phyloP scores from a whole-genome alignment of 2,113 vertebrate genomes.

The Hipposideros armiger region DNA sequence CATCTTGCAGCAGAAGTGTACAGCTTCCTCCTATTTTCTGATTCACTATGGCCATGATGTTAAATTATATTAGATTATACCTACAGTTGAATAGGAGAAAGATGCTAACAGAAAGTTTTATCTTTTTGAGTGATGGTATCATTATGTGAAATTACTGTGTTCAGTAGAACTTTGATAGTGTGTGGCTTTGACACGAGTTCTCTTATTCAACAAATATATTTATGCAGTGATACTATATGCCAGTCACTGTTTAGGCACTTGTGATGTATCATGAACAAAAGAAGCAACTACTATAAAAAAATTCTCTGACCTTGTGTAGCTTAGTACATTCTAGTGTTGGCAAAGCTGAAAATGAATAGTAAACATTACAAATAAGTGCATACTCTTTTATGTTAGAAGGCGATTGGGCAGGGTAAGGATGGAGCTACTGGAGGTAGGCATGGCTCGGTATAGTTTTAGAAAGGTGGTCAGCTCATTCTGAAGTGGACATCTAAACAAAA shows the following conservation, averaged over 20 bases:
- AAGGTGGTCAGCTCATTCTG: not conserved
- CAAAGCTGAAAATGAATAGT: not conserved
- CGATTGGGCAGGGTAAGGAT: not conserved
- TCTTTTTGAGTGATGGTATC: not conserved
- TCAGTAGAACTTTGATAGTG: not conserved
- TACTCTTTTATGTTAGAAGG: not conserved
- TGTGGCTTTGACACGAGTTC: not conserved
- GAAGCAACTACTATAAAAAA: not conserved
- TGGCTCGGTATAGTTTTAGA: not conserved
- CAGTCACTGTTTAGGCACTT: not conserved
- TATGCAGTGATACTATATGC: not conserved
- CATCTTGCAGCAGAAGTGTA: not conserved
- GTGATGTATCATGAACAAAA: not conserved
- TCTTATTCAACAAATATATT: not conserved
- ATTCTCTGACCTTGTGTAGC: not conserved
- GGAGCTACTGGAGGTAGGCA: not conserved
- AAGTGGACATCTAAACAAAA: not conserved
- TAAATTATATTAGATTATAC: not conserved
- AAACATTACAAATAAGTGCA: not conserved
- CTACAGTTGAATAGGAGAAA: not conserved
- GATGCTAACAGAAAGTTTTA: not conserved
- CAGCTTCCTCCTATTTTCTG: not conserved
- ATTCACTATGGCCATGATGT: not conserved
- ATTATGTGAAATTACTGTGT: not conserved
- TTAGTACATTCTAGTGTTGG: not conserved